Percentiles rank a stretch among this genome's conserved stretches.
Evolutionary conservation across 2,113 vertebrate species (phyloP).

Genomic region (Mustelus asterias): DNA sequence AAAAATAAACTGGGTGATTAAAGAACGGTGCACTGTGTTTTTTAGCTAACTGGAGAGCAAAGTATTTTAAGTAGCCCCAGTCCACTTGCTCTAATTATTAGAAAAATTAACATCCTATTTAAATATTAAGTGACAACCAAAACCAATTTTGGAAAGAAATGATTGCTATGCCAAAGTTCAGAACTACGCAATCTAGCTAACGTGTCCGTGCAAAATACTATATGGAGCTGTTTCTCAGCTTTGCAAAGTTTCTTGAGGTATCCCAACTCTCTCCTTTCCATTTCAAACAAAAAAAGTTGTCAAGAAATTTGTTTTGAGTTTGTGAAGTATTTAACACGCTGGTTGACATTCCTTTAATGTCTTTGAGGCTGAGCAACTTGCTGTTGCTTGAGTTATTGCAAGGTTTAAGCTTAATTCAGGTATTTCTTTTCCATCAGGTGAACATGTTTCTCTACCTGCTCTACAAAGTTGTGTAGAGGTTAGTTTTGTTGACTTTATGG

Average conservation of each 20-base stretch:
- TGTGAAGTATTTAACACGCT: background rate
- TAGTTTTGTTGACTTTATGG: background rate
- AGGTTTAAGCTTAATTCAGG: background rate
- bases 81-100: constrained; percentile 14
- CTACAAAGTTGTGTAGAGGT: background rate
- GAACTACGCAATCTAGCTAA: background rate
- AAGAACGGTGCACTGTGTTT: background rate
- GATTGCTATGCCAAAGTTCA: background rate
- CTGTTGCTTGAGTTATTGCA: background rate
- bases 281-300: background rate
- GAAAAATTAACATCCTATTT: background rate
- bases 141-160: constrained; percentile 27
- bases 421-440: background rate
- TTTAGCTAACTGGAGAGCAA: background rate
- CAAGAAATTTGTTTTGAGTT: background rate
- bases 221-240: background rate
- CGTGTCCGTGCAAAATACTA: background rate
- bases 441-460: background rate
- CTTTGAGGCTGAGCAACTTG: background rate
- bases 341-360: background rate
- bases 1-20: background rate
- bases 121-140: background rate
- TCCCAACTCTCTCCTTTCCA: background rate
- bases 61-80: background rate
- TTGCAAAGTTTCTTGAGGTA: background rate